A percentile compares a stretch with the other conserved stretches of the same genome.
These are phyloP conservation scores for Physocephala rufipes DNA, from an alignment of 2,888 invertebrate genomes.

Conservation along the genomic window DNA sequence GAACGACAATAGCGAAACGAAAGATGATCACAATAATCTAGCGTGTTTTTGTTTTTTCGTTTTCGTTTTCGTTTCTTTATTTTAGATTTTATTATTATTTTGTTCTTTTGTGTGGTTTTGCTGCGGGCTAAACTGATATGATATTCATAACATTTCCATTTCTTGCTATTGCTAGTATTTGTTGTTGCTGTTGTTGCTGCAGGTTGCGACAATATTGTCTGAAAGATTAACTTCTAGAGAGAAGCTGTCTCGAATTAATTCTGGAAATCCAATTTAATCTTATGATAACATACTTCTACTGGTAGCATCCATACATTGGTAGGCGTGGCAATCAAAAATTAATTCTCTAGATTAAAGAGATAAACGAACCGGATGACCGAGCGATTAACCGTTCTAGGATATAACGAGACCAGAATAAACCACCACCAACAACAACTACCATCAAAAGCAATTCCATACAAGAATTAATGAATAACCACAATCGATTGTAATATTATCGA, in stretches of 20 bases:
- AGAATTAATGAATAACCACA: too few relatives aligned
- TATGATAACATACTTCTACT: too few relatives aligned
- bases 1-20: constrained; percentile 47
- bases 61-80: neutral
- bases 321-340: neutral
- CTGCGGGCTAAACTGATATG: constrained; percentile 15
- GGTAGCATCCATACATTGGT: neutral
- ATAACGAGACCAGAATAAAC: too few relatives aligned
- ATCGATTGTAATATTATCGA: too few relatives aligned
- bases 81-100: constrained; percentile 4
- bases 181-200: constrained; percentile 29
- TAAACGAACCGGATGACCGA: too few relatives aligned
- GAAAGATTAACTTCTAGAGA: constrained; percentile 26
- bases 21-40: constrained; percentile 45
- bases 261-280: too few relatives aligned
- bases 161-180: constrained; percentile 24
- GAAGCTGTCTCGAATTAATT: constrained; percentile 19
- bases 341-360: too few relatives aligned
- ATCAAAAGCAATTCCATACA: too few relatives aligned
- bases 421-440: too few relatives aligned
- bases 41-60: constrained; percentile 12
- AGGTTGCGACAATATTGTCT: constrained; percentile 11
- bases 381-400: too few relatives aligned
- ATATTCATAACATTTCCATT: constrained; percentile 8
- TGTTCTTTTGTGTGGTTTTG: constrained; percentile 2